Percentiles rank a stretch among this genome's conserved stretches.
Conservation (phyloP, 1,140 invertebrate genomes). For the Caenorhabditis remanei region DNA sequence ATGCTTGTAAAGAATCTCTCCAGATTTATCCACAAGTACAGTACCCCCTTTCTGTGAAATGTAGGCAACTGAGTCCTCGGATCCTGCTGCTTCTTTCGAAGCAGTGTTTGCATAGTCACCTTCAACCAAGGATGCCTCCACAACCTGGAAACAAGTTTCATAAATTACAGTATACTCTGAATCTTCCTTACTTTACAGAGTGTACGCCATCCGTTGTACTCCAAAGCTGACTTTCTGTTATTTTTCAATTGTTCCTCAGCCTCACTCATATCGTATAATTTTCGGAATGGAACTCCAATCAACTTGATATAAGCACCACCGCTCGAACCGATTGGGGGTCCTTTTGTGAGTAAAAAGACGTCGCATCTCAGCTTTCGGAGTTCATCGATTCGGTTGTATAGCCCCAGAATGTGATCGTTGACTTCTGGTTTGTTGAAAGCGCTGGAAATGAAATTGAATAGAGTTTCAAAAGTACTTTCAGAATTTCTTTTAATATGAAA, state of each 20-base stretch:
- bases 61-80: constrained; percentile 42
- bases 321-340: constrained; percentile 54
- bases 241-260: constrained; percentile 53
- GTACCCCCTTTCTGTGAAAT: constrained; percentile 58
- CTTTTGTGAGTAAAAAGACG: constrained; percentile 56
- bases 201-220: constrained; percentile 37
- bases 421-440: constrained; percentile 55
- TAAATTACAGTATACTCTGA: background rate
- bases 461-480: background rate
- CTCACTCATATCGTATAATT: constrained; percentile 59
- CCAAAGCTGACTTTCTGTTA: constrained; percentile 30
- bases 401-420: constrained; percentile 49
- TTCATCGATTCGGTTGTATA: constrained; percentile 62
- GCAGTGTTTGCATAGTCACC: constrained; percentile 7
- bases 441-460: background rate
- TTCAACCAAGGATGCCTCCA: constrained; percentile 40
- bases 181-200: constrained; percentile 39
- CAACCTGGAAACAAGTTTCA: constrained; percentile 22
- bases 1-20: constrained; percentile 55
- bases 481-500: too few species aligned
- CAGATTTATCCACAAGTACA: constrained; percentile 44
- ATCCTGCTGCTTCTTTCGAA: background rate
- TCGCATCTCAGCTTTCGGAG: constrained; percentile 51
- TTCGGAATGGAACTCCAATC: constrained; percentile 63
- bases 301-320: constrained; percentile 61